Percentiles rank a stretch among this genome's conserved stretches.
These are phyloP conservation scores for Gortyna flavago DNA, from an alignment of 2,888 invertebrate genomes.

Conservation along the genomic window DNA sequence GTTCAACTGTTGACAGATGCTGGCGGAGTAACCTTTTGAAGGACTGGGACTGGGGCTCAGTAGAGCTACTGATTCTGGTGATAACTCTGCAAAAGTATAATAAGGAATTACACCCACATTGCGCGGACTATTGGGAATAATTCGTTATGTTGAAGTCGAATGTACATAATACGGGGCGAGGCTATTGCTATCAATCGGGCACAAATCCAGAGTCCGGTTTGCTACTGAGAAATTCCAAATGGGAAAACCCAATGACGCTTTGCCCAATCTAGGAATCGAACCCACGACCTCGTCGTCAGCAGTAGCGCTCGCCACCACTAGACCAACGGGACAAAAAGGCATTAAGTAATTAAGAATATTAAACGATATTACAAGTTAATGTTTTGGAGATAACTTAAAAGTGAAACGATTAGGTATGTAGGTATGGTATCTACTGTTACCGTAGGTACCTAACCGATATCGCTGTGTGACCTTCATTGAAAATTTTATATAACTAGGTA, in stretches of 20 bases:
- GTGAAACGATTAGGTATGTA: not conserved
- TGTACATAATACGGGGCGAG: not conserved
- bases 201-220: not conserved
- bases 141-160: not conserved
- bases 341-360: not conserved
- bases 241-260: not conserved
- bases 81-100: constrained; percentile 70
- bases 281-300: not conserved
- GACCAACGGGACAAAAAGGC: not conserved
- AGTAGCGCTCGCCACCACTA: not conserved
- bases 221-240: not conserved
- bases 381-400: not conserved
- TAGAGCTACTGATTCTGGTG: constrained; percentile 81
- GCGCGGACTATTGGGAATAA: too few species aligned
- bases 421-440: not conserved
- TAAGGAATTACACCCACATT: not conserved
- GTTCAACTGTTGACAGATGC: constrained; percentile 76
- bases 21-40: constrained; percentile 74
- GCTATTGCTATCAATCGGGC: not conserved
- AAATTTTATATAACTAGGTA: not conserved
- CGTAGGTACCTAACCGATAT: not conserved
- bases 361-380: constrained; percentile 26
- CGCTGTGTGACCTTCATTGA: not conserved
- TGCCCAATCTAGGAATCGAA: not conserved
- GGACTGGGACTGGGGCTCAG: constrained; percentile 71